A percentile compares a stretch with the other conserved stretches of the same genome.
These are phyloP conservation scores for Myotis brandtii DNA, from an alignment of 2,113 vertebrate species.

Conservation along the genomic window DNA sequence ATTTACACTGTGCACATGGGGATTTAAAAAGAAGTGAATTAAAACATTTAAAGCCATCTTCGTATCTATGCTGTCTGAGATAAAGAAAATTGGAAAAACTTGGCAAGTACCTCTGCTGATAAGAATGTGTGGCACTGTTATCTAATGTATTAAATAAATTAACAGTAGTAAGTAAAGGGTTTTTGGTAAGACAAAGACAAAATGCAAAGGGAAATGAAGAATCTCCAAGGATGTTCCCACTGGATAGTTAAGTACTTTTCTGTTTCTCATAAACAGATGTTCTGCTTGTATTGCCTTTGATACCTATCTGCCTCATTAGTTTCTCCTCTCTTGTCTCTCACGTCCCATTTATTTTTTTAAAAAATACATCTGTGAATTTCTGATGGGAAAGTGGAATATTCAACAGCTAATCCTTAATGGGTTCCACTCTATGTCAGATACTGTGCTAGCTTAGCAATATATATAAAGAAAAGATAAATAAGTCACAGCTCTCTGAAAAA, in stretches of 20 bases:
- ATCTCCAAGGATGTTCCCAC: background rate
- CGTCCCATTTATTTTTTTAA: constrained; percentile 49
- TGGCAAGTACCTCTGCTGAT: background rate
- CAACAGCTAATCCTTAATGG: background rate
- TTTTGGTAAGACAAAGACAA: constrained; percentile 40
- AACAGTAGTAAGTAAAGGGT: background rate
- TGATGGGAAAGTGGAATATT: constrained; percentile 15
- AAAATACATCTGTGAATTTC: constrained; percentile 33
- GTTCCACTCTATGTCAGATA: background rate
- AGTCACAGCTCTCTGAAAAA: background rate
- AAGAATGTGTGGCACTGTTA: background rate
- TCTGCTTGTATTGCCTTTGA: background rate
- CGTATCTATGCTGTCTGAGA: background rate
- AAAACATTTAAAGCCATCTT: constrained; percentile 18
- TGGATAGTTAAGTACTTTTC: constrained; percentile 2
- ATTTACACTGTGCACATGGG: background rate
- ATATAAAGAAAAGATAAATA: background rate
- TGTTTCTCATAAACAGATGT: constrained; percentile 49
- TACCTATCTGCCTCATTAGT: constrained; percentile 30
- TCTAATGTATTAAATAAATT: constrained; percentile 12
- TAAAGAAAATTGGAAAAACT: background rate
- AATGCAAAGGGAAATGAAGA: background rate
- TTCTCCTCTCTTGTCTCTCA: background rate
- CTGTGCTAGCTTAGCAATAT: background rate
- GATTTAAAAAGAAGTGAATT: background rate